Evolutionary conservation across 1,140 invertebrate species (phyloP), one percentile per base, ranked within the genome.

Genomic region (Drosophila murphyi): DNA sequence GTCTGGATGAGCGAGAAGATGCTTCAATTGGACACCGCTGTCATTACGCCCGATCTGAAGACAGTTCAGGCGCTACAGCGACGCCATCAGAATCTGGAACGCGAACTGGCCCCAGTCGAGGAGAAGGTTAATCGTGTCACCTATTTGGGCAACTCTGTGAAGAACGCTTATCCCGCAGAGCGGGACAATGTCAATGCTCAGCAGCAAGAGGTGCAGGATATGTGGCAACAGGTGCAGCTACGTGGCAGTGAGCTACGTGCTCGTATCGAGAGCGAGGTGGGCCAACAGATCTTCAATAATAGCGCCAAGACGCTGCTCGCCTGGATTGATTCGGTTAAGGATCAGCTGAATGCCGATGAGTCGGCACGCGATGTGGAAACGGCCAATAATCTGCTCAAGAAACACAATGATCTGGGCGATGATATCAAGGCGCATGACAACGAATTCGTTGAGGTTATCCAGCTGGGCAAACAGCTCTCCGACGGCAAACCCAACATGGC

Each of bases 1-100:
- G 97, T 98, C 86, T 98, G 98, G 97, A 98, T 99, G 97, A 93
- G 95, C 20, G 98, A 98, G 92, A 98, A 99, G 93, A 97, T 97
- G 93, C 95, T 95, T 12, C 96, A 97, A 82, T 83, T 97, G 76
- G 97, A 98, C 67, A 96, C 94, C 0, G 95, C 95, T 10, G 95
- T 96, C 51, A 93, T 97, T 1, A 97, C 96, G 0, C 95, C 96
- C 3, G 98, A 98, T 93, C 93, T 98, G 34, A 96, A 97, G 91
- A 98, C 97, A 0, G 97, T 98, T 0, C 97, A 98, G 90, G 97
- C 97, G 4, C 92, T 98, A 48, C 97, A 98, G 92, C 94, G 98
- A 8, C 93, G 96, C 32, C 98, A 98, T 93, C 96, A 98, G 80
- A 96, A 98, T 93, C 93, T 98, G 7, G 97, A 98, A 92, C 92